These are phyloP conservation scores for Drosophila kohkoa DNA, from an alignment of 1,140 invertebrate species.

Conservation along the genomic window DNA sequence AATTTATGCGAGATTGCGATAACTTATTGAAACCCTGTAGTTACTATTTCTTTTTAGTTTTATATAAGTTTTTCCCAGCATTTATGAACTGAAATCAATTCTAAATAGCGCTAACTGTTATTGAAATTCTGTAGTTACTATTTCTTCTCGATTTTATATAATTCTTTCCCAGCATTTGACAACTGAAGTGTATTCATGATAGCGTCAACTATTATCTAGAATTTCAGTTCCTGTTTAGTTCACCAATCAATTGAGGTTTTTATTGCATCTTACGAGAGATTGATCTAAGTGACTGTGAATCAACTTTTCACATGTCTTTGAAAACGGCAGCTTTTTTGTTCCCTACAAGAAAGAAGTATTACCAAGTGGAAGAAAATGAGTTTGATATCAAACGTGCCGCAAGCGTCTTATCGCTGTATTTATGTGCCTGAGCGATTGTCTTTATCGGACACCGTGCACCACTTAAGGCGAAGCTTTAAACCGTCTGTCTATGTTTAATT, in stretches of 20 bases:
- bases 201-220: background rate
- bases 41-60: no score
- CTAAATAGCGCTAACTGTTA: no score
- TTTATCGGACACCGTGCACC: conserved; percentile 60
- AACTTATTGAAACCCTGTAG: no score
- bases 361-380: conserved; percentile 13
- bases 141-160: no score
- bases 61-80: no score
- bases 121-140: no score
- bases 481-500: conserved; percentile 65
- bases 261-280: background rate
- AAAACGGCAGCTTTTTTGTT: conserved; percentile 10
- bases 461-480: conserved; percentile 61
- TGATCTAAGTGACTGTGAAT: background rate
- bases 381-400: conserved; percentile 75
- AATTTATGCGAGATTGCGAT: no score
- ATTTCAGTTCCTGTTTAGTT: background rate
- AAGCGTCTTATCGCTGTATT: conserved; percentile 76
- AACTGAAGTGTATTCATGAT: background rate
- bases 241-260: conserved; percentile 9
- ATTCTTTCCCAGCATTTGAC: no score
- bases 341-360: background rate
- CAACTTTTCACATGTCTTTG: conserved; percentile 9
- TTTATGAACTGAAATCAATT: no score
- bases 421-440: conserved; percentile 60